phyloP scores from a whole-genome alignment of 2,797 vertebrate species.

The Microtus obscurus region DNA sequence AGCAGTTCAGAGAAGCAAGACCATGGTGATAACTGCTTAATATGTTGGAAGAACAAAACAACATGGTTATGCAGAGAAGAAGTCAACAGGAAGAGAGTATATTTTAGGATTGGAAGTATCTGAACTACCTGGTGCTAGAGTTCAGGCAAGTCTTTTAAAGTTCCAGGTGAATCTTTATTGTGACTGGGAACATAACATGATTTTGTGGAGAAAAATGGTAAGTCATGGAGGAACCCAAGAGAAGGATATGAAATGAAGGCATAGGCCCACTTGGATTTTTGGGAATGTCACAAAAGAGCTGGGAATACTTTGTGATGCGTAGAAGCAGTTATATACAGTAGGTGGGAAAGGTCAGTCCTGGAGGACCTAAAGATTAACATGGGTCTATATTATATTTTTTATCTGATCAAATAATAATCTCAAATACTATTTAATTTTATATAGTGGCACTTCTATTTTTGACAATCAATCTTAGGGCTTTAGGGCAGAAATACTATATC shows the following conservation, averaged over 20 bases:
- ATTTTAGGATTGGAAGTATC: rapidly evolving
- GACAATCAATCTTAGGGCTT: too few species aligned
- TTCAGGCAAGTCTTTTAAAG: not conserved
- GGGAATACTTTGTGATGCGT: not conserved
- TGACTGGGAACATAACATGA: not conserved
- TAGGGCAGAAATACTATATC: too few species aligned
- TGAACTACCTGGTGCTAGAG: too few species aligned
- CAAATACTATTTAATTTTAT: not conserved
- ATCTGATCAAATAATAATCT: too few species aligned
- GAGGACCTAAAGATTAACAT: rapidly evolving
- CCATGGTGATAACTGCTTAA: too few species aligned
- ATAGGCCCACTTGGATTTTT: rapidly evolving
- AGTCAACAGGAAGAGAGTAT: too few species aligned
- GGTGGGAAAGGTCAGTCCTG: rapidly evolving
- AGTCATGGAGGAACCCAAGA: not conserved
- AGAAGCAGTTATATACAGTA: not conserved
- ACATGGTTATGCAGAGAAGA: too few species aligned
- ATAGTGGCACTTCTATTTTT: too few species aligned
- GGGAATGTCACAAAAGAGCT: not conserved
- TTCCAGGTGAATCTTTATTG: not conserved
- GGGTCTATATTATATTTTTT: rapidly evolving
- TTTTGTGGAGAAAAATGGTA: not conserved
- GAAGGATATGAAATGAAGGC: not conserved
- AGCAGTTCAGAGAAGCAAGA: too few species aligned
- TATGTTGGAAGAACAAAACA: too few species aligned